Conservation (phyloP, 2,797 vertebrate species). For the Argyrosomus regius region DNA sequence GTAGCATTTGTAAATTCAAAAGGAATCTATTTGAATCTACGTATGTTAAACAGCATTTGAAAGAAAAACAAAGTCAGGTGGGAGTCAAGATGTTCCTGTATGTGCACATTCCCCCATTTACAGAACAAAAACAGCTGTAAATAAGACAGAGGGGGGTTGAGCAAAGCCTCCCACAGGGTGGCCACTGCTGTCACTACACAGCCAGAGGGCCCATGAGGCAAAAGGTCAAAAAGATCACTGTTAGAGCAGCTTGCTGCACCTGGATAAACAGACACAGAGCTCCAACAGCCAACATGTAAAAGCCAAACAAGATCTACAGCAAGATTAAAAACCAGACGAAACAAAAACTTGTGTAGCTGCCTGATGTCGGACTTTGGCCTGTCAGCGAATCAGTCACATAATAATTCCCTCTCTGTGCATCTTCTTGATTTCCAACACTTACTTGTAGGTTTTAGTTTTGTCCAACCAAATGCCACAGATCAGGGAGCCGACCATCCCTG, state of each 20-base stretch:
- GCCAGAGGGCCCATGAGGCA: constrained; percentile 9
- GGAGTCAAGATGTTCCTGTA: neutral
- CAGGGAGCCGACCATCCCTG: constrained; percentile 94
- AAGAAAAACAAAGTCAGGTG: neutral
- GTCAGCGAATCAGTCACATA: neutral
- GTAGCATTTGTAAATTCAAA: neutral
- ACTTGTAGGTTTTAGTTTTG: constrained; percentile 97
- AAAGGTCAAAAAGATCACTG: constrained; percentile 23
- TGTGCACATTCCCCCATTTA: neutral
- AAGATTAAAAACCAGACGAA: constrained; percentile 8
- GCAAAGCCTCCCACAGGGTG: neutral
- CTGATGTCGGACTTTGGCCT: neutral
- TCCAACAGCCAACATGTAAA: constrained; percentile 32
- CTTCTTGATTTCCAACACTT: constrained; percentile 69
- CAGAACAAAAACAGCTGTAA: constrained; percentile 11
- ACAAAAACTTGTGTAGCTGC: neutral
- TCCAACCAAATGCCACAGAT: constrained; percentile 96
- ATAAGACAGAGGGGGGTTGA: constrained; percentile 1
- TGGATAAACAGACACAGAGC: constrained; percentile 63
- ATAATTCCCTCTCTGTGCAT: neutral
- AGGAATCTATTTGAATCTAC: neutral
- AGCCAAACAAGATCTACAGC: constrained; percentile 21
- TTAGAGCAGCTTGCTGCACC: constrained; percentile 49
- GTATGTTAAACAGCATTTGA: neutral
- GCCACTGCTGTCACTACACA: constrained; percentile 27